Evolutionary conservation across 2,113 vertebrate genomes (phyloP).

Genomic region (Carlito syrichta): DNA sequence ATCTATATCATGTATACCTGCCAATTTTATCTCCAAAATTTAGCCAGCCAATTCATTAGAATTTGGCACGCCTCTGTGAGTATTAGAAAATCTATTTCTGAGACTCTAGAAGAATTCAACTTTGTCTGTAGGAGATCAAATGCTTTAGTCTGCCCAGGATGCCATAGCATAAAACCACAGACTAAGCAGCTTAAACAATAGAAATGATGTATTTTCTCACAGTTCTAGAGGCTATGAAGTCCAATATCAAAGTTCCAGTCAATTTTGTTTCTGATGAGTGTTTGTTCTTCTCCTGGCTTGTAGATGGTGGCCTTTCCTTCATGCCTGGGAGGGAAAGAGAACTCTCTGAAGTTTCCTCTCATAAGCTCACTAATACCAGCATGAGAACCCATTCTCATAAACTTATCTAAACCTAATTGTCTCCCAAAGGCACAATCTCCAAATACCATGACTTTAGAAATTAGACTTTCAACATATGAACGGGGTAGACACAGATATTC

Average conservation of each 20-base stretch:
- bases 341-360: not conserved
- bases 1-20: not conserved
- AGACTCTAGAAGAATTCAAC: not conserved
- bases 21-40: slow-evolving; percentile 32
- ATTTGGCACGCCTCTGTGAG: slow-evolving; percentile 5
- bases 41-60: slow-evolving; percentile 8
- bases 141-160: not conserved
- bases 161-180: not conserved
- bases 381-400: too few relatives aligned
- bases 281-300: not conserved
- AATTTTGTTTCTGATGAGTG: not conserved
- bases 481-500: not conserved
- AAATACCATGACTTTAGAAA: not conserved
- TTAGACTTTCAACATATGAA: not conserved
- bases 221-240: not conserved
- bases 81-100: slow-evolving; percentile 23
- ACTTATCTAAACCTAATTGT: not conserved
- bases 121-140: not conserved
- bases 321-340: fast-evolving
- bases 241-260: not conserved
- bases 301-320: not conserved
- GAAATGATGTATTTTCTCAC: not conserved
- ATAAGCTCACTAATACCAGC: not conserved
- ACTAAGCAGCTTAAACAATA: not conserved
- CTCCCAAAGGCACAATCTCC: not conserved